Conservation (phyloP, 1,140 invertebrate species). For the Brachionus rotundiformis region DNA sequence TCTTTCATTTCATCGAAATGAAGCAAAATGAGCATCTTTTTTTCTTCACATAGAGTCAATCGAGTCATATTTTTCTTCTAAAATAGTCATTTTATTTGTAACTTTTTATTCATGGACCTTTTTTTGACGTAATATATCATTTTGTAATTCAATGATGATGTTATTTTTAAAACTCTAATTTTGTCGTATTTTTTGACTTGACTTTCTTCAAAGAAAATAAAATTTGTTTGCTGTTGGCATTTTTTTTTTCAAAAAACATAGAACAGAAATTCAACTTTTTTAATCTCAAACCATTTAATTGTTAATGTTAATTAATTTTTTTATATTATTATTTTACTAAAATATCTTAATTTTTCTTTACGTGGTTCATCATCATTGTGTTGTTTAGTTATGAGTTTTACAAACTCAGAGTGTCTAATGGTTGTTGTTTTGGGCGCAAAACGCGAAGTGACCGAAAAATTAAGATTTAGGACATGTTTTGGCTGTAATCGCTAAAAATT, state of each 20-base stretch:
- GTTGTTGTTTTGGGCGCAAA: conserved; percentile 21
- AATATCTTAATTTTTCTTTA: background rate
- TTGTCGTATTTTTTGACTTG: conserved; percentile 5
- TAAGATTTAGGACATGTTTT: conserved; percentile 1
- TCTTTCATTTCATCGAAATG: background rate
- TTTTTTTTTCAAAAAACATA: conserved; percentile 9
- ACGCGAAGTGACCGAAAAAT: background rate
- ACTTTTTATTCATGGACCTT: background rate
- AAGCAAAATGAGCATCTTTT: conserved; percentile 4
- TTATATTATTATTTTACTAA: conserved; percentile 5
- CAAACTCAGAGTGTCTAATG: conserved; percentile 25
- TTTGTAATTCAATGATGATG: conserved; percentile 31
- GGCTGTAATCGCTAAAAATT: background rate
- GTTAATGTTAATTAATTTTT: conserved; percentile 26
- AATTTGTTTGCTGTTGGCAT: conserved; percentile 48
- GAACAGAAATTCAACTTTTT: background rate
- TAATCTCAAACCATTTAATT: conserved; percentile 45
- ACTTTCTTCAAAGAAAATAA: conserved; percentile 33
- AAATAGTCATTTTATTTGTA: conserved; percentile 47
- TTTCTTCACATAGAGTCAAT: conserved; percentile 16
- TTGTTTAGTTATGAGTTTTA: conserved; percentile 16
- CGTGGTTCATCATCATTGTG: conserved; percentile 21
- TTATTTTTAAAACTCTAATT: conserved; percentile 27
- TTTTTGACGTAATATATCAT: conserved; percentile 25
- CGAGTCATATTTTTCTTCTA: conserved; percentile 31